A percentile compares a stretch with the other conserved stretches of the same genome.
phyloP scores from a whole-genome alignment of 2,797 vertebrate species.

The Malacoctenus gilli region DNA sequence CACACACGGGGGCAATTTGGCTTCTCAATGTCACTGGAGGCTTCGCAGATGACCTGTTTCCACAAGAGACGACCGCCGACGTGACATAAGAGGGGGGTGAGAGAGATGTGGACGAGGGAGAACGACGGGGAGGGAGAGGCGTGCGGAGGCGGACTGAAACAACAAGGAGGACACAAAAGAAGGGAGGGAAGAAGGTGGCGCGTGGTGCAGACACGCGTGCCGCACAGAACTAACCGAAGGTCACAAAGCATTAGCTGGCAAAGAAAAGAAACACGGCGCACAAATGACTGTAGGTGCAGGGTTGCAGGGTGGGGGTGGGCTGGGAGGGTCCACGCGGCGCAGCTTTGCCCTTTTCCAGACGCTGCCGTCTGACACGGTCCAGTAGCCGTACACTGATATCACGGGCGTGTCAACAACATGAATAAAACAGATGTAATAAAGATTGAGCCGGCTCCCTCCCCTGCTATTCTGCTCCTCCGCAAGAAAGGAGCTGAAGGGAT shows the following conservation, averaged over 20 bases:
- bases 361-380: slow-evolving; percentile 76
- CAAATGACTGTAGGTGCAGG: slow-evolving; percentile 42
- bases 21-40: slow-evolving; percentile 77
- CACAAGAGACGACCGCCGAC: slow-evolving; percentile 66
- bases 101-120: slow-evolving; percentile 45
- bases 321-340: slow-evolving; percentile 20
- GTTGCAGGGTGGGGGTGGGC: slow-evolving; percentile 35
- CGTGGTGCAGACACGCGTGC: background rate
- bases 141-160: slow-evolving; percentile 8
- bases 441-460: slow-evolving; percentile 50
- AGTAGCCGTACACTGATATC: slow-evolving; percentile 78
- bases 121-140: slow-evolving; percentile 14
- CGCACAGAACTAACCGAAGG: slow-evolving; percentile 26
- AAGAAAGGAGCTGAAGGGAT: slow-evolving; percentile 35
- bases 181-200: slow-evolving; percentile 2
- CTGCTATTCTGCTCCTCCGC: slow-evolving; percentile 27
- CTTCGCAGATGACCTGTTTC: slow-evolving; percentile 81
- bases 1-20: slow-evolving; percentile 77
- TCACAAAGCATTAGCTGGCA: slow-evolving; percentile 48
- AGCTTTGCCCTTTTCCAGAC: slow-evolving; percentile 72
- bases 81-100: slow-evolving; percentile 54
- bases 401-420: slow-evolving; percentile 78
- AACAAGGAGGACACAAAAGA: slow-evolving; percentile 25
- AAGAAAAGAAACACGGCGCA: slow-evolving; percentile 44
- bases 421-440: slow-evolving; percentile 85